Evolutionary conservation across 2,797 vertebrate genomes (phyloP).

Genomic region (Enteromius viviparus): DNA sequence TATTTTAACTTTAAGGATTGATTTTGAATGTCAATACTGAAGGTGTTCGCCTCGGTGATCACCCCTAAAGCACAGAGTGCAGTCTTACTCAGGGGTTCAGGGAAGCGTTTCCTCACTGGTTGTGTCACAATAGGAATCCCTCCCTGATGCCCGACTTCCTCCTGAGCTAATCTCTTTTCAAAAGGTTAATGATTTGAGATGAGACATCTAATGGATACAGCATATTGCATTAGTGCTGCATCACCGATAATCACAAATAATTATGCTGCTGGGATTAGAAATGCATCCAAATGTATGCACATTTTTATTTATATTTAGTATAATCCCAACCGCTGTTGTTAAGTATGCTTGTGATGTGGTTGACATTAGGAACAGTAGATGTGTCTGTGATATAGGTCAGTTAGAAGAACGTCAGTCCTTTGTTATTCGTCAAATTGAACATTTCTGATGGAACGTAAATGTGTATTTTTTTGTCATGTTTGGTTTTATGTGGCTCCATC

Average conservation of each 20-base stretch:
- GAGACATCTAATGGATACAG: conserved; percentile 53
- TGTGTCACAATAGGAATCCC: conserved; percentile 72
- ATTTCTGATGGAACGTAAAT: conserved; percentile 13
- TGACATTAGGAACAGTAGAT: not conserved
- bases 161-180: conserved; percentile 77
- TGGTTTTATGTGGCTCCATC: conserved; percentile 73
- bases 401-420: too few relatives aligned
- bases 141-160: conserved; percentile 72
- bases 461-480: conserved; percentile 63
- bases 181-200: conserved; percentile 81
- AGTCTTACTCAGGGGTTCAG: conserved; percentile 21
- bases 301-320: not conserved
- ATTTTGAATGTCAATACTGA: not conserved
- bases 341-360: not conserved
- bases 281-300: not conserved
- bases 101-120: conserved; percentile 69
- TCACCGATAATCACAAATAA: conserved; percentile 50
- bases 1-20: not conserved
- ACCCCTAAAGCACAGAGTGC: conserved; percentile 18
- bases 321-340: not conserved
- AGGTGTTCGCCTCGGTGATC: not conserved
- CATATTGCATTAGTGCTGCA: conserved; percentile 63
- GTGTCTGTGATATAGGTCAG: not conserved
- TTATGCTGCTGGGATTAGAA: conserved; percentile 21
- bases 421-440: conserved; percentile 55